Conservation (phyloP, 2,113 vertebrate genomes). For the Etia nguti region DNA sequence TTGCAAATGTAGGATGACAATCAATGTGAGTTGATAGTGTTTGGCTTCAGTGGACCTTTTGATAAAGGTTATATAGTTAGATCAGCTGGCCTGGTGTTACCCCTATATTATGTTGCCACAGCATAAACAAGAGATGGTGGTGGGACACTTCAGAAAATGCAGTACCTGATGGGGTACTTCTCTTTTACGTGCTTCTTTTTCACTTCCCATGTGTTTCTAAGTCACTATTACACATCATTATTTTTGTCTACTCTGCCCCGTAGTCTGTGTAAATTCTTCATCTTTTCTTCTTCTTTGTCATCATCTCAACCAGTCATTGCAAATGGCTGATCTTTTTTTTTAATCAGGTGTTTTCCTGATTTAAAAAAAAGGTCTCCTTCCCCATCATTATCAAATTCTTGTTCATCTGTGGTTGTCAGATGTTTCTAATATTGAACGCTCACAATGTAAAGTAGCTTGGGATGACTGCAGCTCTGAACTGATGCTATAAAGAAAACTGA, state of each 20-base stretch:
- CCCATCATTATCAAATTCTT: not conserved
- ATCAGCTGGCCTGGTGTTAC: not conserved
- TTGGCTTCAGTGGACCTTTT: not conserved
- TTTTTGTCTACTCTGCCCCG: not conserved
- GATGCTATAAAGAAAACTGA: fast-evolving
- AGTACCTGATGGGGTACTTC: not conserved
- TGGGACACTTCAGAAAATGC: fast-evolving
- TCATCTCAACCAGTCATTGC: not conserved
- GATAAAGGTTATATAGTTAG: not conserved
- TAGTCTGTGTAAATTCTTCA: not conserved
- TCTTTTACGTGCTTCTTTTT: not conserved
- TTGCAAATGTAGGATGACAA: not conserved
- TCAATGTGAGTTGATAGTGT: not conserved
- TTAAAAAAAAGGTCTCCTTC: not conserved
- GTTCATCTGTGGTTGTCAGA: not conserved
- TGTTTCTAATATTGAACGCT: not conserved
- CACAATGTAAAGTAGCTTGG: not conserved
- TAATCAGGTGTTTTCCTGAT: not conserved
- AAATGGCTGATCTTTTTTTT: not conserved
- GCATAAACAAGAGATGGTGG: not conserved
- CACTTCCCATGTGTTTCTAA: not conserved
- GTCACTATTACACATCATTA: not conserved
- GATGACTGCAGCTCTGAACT: not conserved
- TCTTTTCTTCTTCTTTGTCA: not conserved
- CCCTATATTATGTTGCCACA: not conserved